Evolutionary conservation across 1,140 invertebrate species (phyloP).

Genomic region (Eumaeus atala): DNA sequence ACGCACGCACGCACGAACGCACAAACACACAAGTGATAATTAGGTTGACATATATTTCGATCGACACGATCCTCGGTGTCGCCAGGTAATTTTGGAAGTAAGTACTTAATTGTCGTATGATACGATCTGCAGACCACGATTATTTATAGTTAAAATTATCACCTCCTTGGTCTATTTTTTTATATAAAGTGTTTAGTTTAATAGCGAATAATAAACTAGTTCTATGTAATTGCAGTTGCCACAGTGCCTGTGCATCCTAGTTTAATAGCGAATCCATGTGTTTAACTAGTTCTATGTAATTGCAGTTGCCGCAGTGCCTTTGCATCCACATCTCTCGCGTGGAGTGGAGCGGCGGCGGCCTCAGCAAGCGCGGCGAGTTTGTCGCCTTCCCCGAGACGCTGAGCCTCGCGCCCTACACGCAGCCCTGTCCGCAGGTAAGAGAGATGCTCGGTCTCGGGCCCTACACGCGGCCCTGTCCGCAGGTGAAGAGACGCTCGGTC

Average conservation of each 20-base stretch:
- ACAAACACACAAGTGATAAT: too few species aligned
- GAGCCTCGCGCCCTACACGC: slow-evolving; percentile 85
- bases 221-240: slow-evolving; percentile 76
- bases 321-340: slow-evolving; percentile 92
- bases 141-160: too few species aligned
- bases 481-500: slow-evolving; percentile 80
- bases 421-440: slow-evolving; percentile 57
- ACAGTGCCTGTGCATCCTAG: slow-evolving; percentile 85
- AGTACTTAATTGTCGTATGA: too few species aligned
- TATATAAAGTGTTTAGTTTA: too few species aligned
- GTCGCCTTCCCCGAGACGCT: slow-evolving; percentile 90
- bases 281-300: not conserved
- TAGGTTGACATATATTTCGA: too few species aligned
- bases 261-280: not conserved
- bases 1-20: too few species aligned
- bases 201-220: not conserved
- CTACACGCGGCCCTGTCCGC: slow-evolving; percentile 77
- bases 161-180: too few species aligned
- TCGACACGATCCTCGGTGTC: too few species aligned
- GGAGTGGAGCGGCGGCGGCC: slow-evolving; percentile 85
- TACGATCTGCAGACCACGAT: too few species aligned
- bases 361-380: slow-evolving; percentile 89
- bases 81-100: too few species aligned
- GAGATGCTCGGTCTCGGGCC: slow-evolving; percentile 70
- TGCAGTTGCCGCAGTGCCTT: slow-evolving; percentile 83